Evolutionary conservation across 2,113 vertebrate genomes (phyloP).

Genomic region (Scatophagus argus): DNA sequence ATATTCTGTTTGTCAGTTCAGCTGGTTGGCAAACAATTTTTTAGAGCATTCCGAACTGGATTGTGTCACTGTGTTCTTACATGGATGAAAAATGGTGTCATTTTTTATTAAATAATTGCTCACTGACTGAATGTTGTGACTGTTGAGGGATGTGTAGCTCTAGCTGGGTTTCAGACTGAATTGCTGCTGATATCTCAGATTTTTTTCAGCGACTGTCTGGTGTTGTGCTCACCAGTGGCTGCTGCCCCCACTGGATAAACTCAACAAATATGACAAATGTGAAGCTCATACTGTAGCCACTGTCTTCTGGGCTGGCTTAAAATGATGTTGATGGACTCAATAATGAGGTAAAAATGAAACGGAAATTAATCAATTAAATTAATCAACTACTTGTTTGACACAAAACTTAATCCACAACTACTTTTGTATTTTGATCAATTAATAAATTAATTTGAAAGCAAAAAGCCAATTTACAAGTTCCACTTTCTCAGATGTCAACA

Average conservation of each 20-base stretch:
- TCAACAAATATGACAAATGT: neutral
- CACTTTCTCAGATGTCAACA: neutral
- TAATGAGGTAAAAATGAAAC: neutral
- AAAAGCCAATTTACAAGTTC: neutral
- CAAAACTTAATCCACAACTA: neutral
- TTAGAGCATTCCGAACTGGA: neutral
- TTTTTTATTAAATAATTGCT: neutral
- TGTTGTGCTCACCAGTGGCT: neutral
- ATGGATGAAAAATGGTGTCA: neutral
- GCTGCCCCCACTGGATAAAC: neutral
- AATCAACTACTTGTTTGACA: neutral
- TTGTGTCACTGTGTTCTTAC: neutral
- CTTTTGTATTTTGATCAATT: neutral
- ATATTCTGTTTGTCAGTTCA: neutral
- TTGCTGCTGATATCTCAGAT: neutral
- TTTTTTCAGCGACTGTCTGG: neutral
- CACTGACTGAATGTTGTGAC: neutral
- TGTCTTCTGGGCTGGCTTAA: neutral
- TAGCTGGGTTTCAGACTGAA: neutral
- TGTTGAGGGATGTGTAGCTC: neutral
- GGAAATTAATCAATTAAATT: neutral
- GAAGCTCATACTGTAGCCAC: neutral
- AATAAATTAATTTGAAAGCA: neutral
- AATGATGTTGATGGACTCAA: neutral
- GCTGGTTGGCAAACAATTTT: neutral